A percentile compares a stretch with the other conserved stretches of the same genome.
Conservation (phyloP, 2,113 vertebrate genomes). For the Uria aalge region DNA sequence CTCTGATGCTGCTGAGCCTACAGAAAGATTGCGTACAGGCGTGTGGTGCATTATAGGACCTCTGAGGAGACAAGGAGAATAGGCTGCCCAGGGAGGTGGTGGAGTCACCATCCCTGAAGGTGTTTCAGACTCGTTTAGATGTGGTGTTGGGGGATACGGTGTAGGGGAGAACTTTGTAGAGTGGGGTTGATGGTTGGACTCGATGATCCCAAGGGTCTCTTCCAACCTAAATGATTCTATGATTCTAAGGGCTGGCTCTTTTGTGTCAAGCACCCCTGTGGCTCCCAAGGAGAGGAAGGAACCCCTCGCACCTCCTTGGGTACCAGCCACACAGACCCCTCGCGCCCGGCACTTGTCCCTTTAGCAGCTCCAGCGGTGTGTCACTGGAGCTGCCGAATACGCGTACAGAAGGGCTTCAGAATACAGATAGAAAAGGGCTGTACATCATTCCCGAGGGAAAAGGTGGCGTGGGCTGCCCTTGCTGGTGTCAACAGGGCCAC, state of each 20-base stretch:
- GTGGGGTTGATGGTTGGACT: no score
- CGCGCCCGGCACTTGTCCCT: fast-evolving
- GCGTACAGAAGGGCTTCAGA: background rate
- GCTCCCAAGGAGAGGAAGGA: background rate
- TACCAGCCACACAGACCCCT: background rate
- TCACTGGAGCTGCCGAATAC: background rate
- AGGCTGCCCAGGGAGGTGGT: no score
- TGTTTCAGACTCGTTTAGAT: no score
- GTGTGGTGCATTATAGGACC: background rate
- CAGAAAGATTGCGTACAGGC: background rate
- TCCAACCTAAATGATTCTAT: no score
- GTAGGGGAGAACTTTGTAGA: no score
- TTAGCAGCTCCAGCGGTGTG: background rate
- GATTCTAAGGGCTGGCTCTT: background rate
- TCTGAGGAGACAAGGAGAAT: background rate
- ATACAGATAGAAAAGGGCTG: fast-evolving
- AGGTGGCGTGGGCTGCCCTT: background rate
- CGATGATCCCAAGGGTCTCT: no score
- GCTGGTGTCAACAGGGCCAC: background rate
- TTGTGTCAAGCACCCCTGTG: background rate
- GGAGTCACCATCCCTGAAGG: no score
- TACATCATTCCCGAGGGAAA: background rate
- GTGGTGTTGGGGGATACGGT: no score
- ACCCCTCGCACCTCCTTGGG: fast-evolving
- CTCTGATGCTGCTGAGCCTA: background rate